Percentiles rank a stretch among this genome's conserved stretches.
phyloP scores from a whole-genome alignment of 2,797 vertebrate genomes.

The Chloroceryle amazona region DNA sequence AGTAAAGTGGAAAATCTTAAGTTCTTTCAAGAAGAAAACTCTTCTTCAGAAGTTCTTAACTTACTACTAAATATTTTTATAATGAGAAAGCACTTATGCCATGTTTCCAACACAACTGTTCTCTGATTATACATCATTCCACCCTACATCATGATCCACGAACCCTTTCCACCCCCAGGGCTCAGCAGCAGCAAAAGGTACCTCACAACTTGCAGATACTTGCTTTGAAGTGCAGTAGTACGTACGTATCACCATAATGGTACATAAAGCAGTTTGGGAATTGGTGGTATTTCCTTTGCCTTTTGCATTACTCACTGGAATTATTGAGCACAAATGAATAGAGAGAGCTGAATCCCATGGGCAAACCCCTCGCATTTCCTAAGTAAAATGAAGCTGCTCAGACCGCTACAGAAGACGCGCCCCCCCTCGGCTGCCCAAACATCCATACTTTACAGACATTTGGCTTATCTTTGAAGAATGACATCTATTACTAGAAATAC shows the following conservation, averaged over 20 bases:
- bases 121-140: neutral
- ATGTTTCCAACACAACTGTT: rapidly evolving
- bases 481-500: neutral
- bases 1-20: neutral
- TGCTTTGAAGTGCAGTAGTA: neutral
- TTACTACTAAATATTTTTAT: neutral
- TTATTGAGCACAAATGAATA: neutral
- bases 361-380: neutral
- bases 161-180: neutral
- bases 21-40: too few species aligned
- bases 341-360: neutral
- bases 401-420: neutral
- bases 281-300: neutral
- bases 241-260: neutral
- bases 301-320: conserved; percentile 26
- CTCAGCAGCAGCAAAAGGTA: neutral
- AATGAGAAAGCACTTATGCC: neutral
- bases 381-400: neutral
- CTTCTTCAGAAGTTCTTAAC: neutral
- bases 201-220: neutral
- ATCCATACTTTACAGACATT: neutral
- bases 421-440: neutral
- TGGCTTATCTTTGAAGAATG: neutral
- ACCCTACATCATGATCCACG: neutral
- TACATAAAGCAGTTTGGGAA: neutral